These are phyloP conservation scores for Lithophane ornitopus DNA, from an alignment of 2,888 invertebrate species.

Conservation along the genomic window DNA sequence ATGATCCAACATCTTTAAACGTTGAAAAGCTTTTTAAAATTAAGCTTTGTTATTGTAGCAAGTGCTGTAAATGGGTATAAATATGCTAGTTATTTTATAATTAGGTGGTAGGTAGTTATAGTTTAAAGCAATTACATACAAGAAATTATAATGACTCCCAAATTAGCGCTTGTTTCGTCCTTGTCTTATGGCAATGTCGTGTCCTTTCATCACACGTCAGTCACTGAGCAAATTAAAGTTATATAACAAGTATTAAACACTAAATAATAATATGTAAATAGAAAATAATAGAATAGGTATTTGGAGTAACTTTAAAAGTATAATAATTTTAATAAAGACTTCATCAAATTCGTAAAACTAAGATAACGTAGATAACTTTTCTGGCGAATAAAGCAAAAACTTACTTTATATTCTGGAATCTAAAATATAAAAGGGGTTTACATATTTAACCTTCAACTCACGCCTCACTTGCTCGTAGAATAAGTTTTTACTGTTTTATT, in stretches of 20 bases:
- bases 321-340: slow-evolving; percentile 11
- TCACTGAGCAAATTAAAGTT: background rate
- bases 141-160: background rate
- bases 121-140: slow-evolving; percentile 1
- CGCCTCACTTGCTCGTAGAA: slow-evolving; percentile 20
- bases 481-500: slow-evolving; percentile 41
- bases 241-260: slow-evolving; percentile 4
- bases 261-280: background rate
- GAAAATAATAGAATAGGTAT: background rate
- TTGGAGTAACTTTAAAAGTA: background rate
- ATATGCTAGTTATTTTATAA: background rate
- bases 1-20: slow-evolving; percentile 40
- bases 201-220: background rate
- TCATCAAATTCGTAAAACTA: slow-evolving; percentile 7
- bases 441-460: slow-evolving; percentile 41
- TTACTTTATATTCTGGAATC: slow-evolving; percentile 49
- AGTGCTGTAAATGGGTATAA: slow-evolving; percentile 13
- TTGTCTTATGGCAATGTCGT: background rate
- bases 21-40: slow-evolving; percentile 35
- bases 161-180: background rate
- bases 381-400: slow-evolving; percentile 32
- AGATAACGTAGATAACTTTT: slow-evolving; percentile 17
- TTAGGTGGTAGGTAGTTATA: background rate
- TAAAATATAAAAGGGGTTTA: slow-evolving; percentile 49
- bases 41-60: slow-evolving; percentile 24